These are phyloP conservation scores for Nesoenas mayeri DNA, from an alignment of 2,113 vertebrate species.

Conservation along the genomic window DNA sequence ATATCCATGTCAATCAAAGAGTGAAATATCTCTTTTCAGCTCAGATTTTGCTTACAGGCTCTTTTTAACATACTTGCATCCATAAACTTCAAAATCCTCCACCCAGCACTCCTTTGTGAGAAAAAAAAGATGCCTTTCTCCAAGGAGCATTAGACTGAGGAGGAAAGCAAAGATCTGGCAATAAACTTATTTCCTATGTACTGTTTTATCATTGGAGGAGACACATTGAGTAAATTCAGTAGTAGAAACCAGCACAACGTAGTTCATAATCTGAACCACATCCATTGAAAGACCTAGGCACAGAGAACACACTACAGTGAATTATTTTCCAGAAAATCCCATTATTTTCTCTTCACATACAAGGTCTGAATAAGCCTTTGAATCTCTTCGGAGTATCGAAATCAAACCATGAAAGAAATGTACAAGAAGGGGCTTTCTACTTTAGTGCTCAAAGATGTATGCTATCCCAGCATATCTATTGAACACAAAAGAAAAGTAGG, in stretches of 20 bases:
- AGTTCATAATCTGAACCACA: neutral
- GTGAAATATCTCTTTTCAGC: neutral
- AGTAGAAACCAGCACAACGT: neutral
- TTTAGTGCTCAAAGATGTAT: neutral
- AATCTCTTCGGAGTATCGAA: neutral
- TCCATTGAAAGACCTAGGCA: neutral
- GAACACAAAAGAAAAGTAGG: accelerated
- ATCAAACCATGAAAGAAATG: neutral
- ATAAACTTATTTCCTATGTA: neutral
- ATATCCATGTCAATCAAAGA: neutral
- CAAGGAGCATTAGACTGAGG: neutral
- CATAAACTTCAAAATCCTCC: neutral
- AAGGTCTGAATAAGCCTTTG: neutral
- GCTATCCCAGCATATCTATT: neutral
- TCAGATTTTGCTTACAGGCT: neutral
- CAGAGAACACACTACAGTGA: neutral
- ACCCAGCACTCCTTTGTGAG: neutral
- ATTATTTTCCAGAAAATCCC: neutral
- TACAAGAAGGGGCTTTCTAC: neutral
- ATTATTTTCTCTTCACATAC: neutral
- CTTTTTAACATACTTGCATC: neutral
- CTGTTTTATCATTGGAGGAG: neutral
- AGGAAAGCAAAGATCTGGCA: neutral
- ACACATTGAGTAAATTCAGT: neutral
- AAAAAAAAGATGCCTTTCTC: neutral